Evolutionary conservation across 2,113 vertebrate genomes (phyloP), one percentile per base, ranked within the genome.

Genomic region (Mesoclemmys tuberculata): DNA sequence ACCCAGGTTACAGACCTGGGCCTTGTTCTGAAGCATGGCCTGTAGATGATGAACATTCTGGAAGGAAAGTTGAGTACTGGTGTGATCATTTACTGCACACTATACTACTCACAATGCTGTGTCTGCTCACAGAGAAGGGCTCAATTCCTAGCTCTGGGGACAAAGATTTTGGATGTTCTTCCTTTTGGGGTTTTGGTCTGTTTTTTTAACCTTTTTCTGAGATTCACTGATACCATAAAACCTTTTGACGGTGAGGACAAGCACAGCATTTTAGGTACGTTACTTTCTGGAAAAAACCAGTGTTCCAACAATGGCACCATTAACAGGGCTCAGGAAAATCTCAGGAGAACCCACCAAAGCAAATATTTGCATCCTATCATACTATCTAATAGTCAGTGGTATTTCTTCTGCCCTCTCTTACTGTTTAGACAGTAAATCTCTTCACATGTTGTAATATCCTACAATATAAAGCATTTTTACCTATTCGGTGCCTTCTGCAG

Each of bases 381-480:
- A 84, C 95, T 92, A 95, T 89, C 92, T 92, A 97, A 95, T 85
- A 95, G 85, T 81, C 93, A 93, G 95, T 94, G 90, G 94, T 31
- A 85, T 90, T 93, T 96, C 89, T 91, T 86, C 85, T 88, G 87
- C 90, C 86, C 92, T 97, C 89, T 93, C 68, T 83, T 92, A 95
- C 93, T 83, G 78, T 96, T 95, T 95, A 93, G 93, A 91, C 90
- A 88, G 96, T 93, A 96, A 93, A 97, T 96, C 93, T 96, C 94
- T 84, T 89, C 49, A 74, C 49, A 80, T 5, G 2, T 92, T 97
- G 29, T 49, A 96, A 19, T 84, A 96, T 51, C 4, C 2, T 79
- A 93, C 68, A 94, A 93, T 85, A 93, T 44, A 84, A 71, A 93
- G 46, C 88, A 92, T 95, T 92, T 80, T 94, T 97, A 95, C 95